These are phyloP conservation scores for Phortica variegata DNA, from an alignment of 1,140 invertebrate species.

Conservation along the genomic window DNA sequence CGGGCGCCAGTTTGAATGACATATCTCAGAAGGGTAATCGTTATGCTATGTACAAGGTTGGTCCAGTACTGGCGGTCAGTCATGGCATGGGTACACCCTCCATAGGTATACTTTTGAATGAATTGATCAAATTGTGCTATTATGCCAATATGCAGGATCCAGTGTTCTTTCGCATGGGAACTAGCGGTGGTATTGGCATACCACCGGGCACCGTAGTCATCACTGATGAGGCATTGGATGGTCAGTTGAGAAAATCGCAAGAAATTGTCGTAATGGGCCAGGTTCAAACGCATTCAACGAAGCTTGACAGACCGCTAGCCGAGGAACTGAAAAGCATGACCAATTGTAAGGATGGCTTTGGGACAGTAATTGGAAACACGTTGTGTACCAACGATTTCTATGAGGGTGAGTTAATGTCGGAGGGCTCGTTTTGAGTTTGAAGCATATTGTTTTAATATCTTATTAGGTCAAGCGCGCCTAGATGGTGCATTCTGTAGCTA, in stretches of 20 bases:
- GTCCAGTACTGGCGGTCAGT: constrained; percentile 57
- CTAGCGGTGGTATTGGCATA: constrained; percentile 73
- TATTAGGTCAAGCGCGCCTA: constrained; percentile 86
- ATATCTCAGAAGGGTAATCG: constrained; percentile 21
- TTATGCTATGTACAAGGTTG: constrained; percentile 31
- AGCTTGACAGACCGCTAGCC: constrained; percentile 74
- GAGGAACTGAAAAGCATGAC: constrained; percentile 72
- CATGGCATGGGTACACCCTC: constrained; percentile 83
- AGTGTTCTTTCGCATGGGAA: constrained; percentile 74
- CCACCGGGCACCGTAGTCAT: constrained; percentile 71
- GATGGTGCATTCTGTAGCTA: constrained; percentile 97
- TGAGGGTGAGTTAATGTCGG: constrained; percentile 62
- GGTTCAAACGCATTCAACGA: constrained; percentile 62
- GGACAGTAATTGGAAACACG: constrained; percentile 83
- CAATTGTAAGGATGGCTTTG: constrained; percentile 68
- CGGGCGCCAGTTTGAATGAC: constrained; percentile 19
- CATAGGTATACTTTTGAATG: constrained; percentile 73
- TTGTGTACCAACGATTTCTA: constrained; percentile 96
- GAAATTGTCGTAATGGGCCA: constrained; percentile 61
- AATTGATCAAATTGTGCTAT: constrained; percentile 75
- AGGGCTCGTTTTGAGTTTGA: background rate
- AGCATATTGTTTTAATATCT: no score
- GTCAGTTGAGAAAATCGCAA: constrained; percentile 61
- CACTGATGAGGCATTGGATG: constrained; percentile 67
- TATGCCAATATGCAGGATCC: constrained; percentile 71